A percentile compares a stretch with the other conserved stretches of the same genome.
Evolutionary conservation across 2,888 invertebrate species (phyloP).

Genomic region (Slavum lentiscoides): DNA sequence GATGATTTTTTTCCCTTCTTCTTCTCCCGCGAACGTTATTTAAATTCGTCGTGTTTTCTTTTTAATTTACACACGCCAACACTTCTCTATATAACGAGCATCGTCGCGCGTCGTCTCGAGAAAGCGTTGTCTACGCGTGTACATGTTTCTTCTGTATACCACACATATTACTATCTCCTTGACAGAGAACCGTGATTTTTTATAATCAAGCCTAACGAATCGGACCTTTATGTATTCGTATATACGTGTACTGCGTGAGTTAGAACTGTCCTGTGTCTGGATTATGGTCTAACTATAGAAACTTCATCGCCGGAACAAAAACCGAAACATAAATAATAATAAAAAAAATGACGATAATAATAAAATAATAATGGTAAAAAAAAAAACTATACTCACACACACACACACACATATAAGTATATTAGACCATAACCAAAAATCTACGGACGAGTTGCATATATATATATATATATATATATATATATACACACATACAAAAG

Average conservation of each 20-base stretch:
- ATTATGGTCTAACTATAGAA: slow-evolving; percentile 49
- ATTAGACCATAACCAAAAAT: slow-evolving; percentile 41
- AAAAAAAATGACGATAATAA: slow-evolving; percentile 15
- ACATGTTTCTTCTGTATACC: neutral
- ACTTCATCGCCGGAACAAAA: slow-evolving; percentile 43
- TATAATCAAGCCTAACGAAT: slow-evolving; percentile 53
- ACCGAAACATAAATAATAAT: slow-evolving; percentile 24
- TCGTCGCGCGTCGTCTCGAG: slow-evolving; percentile 20
- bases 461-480: neutral
- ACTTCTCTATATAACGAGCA: slow-evolving; percentile 26
- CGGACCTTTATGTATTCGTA: slow-evolving; percentile 43
- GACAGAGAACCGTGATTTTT: slow-evolving; percentile 52
- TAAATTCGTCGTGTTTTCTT: slow-evolving; percentile 40
- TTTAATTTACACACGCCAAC: slow-evolving; percentile 11
- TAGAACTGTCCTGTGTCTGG: slow-evolving; percentile 50
- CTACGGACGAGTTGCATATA: neutral
- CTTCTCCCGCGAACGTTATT: slow-evolving; percentile 12
- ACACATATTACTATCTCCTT: slow-evolving; percentile 22
- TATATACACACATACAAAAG: slow-evolving; percentile 14
- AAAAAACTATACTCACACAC: slow-evolving; percentile 36
- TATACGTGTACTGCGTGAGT: slow-evolving; percentile 20
- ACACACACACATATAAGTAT: slow-evolving; percentile 5
- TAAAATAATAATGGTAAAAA: slow-evolving; percentile 47
- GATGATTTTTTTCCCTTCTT: neutral
- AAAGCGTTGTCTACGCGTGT: slow-evolving; percentile 8